Evolutionary conservation across 2,888 invertebrate genomes (phyloP).

Genomic region (Agrotis segetum): DNA sequence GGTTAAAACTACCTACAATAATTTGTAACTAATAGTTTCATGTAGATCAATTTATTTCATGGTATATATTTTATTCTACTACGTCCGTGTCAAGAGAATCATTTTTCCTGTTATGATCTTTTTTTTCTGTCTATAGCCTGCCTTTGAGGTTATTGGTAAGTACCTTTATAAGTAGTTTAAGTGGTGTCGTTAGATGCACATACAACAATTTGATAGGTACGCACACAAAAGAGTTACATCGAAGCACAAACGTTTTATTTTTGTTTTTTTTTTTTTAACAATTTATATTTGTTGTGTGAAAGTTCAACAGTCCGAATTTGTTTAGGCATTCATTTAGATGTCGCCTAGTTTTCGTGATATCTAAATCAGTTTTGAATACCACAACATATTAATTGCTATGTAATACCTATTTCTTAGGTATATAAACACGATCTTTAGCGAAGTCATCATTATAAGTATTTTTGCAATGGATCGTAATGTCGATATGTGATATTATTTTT

Average conservation of each 20-base stretch:
- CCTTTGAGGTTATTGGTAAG: constrained; percentile 46
- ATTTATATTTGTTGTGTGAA: too few species aligned
- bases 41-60: too few species aligned
- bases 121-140: constrained; percentile 50
- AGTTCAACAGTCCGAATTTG: too few species aligned
- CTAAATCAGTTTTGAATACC: too few species aligned
- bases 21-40: too few species aligned
- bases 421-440: constrained; percentile 11
- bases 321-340: too few species aligned
- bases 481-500: constrained; percentile 27
- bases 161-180: constrained; percentile 1
- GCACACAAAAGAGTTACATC: constrained; percentile 19
- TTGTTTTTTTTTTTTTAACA: too few species aligned
- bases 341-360: too few species aligned
- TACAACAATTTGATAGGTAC: constrained; percentile 21
- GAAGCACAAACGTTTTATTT: constrained; percentile 10
- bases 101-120: too few species aligned
- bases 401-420: background rate
- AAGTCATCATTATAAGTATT: constrained; percentile 2
- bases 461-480: constrained; percentile 15
- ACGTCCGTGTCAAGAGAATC: too few species aligned
- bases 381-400: background rate
- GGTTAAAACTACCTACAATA: too few species aligned
- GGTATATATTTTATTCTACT: too few species aligned
- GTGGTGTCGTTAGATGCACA: constrained; percentile 25